These are phyloP conservation scores for Oxycera nigricornis DNA, from an alignment of 2,888 invertebrate species.

Conservation along the genomic window DNA sequence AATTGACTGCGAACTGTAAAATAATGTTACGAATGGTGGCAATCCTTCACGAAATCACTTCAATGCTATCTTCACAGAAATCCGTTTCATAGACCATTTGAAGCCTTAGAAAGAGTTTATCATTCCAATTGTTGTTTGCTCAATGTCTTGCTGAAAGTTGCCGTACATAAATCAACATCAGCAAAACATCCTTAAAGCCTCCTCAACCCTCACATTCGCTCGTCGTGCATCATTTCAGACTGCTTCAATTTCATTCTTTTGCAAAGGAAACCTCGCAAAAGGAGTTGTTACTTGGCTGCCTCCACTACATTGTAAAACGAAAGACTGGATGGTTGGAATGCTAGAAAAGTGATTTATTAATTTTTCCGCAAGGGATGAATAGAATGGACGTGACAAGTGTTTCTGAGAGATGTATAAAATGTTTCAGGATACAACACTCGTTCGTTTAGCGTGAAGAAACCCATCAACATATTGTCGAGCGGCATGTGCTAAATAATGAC, in stretches of 20 bases:
- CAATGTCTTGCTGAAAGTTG: too few relatives aligned
- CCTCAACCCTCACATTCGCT: neutral
- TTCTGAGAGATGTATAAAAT: constrained; percentile 21
- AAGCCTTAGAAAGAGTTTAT: too few relatives aligned
- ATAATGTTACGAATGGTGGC: too few relatives aligned
- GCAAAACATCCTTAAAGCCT: neutral
- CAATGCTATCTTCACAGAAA: too few relatives aligned
- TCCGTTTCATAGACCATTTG: too few relatives aligned
- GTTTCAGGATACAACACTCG: neutral
- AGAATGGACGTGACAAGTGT: constrained; percentile 34
- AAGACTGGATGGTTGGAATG: neutral
- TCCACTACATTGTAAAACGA: neutral
- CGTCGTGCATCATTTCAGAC: neutral
- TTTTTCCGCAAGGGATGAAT: constrained; percentile 28
- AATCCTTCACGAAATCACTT: too few relatives aligned
- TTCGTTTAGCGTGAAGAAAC: constrained; percentile 3
- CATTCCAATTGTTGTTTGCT: too few relatives aligned
- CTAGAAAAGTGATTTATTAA: constrained; percentile 34
- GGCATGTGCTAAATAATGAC: constrained; percentile 10
- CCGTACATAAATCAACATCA: constrained; percentile 24
- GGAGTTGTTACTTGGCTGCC: neutral
- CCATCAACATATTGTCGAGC: constrained; percentile 5
- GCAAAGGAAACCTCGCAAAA: neutral
- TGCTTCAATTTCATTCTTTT: neutral
- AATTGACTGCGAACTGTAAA: too few relatives aligned